Percentiles rank a stretch among this genome's conserved stretches.
phyloP scores from a whole-genome alignment of 2,797 vertebrate genomes.

The Phrynocephalus forsythii region DNA sequence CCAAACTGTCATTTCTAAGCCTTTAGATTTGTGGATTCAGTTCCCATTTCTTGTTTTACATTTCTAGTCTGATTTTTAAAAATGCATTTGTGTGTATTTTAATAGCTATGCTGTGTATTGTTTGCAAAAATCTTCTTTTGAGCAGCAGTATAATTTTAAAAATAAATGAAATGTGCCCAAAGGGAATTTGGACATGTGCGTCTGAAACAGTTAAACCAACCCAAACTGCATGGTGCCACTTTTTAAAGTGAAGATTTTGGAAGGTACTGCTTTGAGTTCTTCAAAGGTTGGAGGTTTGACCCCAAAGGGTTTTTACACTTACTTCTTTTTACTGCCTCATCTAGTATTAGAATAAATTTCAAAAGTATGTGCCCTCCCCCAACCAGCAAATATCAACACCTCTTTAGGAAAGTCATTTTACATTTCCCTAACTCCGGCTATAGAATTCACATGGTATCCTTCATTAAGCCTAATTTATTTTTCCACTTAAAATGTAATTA shows the following conservation, averaged over 20 bases:
- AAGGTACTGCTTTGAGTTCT: not conserved
- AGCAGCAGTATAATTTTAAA: not conserved
- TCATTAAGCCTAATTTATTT: too few relatives aligned
- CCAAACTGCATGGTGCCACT: not conserved
- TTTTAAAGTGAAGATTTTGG: not conserved
- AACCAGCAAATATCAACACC: not conserved
- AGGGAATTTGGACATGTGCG: not conserved
- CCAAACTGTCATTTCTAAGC: not conserved
- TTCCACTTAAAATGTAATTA: too few relatives aligned
- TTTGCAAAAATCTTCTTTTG: not conserved
- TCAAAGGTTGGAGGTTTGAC: not conserved
- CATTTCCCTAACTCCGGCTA: not conserved
- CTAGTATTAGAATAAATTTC: not conserved
- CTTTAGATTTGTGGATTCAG: not conserved
- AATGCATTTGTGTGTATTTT: not conserved
- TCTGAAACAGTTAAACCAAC: not conserved
- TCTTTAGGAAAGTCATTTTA: not conserved
- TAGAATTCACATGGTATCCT: too few relatives aligned
- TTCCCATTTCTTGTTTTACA: not conserved
- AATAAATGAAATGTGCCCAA: not conserved
- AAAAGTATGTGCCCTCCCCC: not conserved
- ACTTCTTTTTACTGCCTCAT: not conserved
- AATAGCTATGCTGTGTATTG: not conserved
- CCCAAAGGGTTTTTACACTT: not conserved
- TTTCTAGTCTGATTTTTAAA: not conserved